These are phyloP conservation scores for Pentalonia nigronervosa DNA, from an alignment of 1,140 invertebrate genomes.

Conservation along the genomic window DNA sequence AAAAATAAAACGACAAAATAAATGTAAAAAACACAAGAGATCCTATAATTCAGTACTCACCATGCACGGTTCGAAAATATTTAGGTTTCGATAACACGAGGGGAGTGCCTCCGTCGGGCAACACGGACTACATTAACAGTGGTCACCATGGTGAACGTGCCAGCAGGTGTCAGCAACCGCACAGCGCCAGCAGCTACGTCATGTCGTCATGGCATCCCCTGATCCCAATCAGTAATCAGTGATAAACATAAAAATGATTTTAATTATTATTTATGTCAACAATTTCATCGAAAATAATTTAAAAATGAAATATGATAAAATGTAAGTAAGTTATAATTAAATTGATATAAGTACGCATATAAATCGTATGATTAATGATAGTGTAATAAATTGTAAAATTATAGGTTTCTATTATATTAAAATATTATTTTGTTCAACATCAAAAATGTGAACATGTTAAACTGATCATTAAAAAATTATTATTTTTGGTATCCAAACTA, in stretches of 20 bases:
- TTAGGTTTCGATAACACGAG: conserved; percentile 52
- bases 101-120: conserved; percentile 34
- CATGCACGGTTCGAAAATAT: conserved; percentile 22
- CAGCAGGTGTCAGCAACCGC: conserved; percentile 34
- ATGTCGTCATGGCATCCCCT: not conserved
- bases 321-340: too few relatives aligned
- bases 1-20: not conserved
- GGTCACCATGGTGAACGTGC: conserved; percentile 11
- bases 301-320: too few relatives aligned
- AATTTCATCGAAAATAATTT: not conserved
- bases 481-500: too few relatives aligned
- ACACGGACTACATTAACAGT: conserved; percentile 14
- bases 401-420: not conserved
- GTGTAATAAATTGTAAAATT: too few relatives aligned
- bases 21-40: not conserved
- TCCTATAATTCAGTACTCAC: not conserved
- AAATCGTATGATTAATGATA: too few relatives aligned
- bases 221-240: not conserved
- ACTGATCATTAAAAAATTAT: not conserved
- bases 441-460: not conserved
- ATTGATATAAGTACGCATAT: too few relatives aligned
- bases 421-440: not conserved
- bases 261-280: not conserved
- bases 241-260: not conserved
- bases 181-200: conserved; percentile 8